Conservation (phyloP, 2,113 vertebrate species). For the Pelusios castaneus region DNA sequence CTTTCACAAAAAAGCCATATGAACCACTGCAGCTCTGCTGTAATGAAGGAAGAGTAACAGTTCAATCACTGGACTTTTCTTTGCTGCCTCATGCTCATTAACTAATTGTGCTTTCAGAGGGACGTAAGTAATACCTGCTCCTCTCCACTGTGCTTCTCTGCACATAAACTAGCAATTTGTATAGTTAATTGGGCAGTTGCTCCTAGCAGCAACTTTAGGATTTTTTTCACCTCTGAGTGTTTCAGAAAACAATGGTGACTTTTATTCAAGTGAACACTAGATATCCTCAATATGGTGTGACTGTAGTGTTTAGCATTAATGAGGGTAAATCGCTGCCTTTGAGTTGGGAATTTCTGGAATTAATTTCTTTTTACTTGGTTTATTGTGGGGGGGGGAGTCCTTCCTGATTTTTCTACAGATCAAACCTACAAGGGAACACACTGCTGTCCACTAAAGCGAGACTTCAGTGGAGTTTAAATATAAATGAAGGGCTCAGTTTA, state of each 20-base stretch:
- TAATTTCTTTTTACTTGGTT: neutral
- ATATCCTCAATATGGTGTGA: neutral
- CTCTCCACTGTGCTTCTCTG: neutral
- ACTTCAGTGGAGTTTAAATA: neutral
- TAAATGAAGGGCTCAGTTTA: rapidly evolving
- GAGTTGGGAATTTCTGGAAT: neutral
- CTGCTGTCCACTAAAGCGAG: neutral
- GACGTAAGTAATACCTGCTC: neutral
- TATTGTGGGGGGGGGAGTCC: neutral
- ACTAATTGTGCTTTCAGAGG: neutral
- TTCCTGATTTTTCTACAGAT: neutral
- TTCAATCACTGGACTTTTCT: neutral
- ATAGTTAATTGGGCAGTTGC: neutral
- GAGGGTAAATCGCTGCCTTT: neutral
- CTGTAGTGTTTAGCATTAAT: neutral
- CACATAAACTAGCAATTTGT: neutral
- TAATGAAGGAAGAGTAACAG: neutral
- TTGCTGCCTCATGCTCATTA: neutral
- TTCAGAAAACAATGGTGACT: neutral
- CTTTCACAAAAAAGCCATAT: neutral
- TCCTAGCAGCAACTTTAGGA: neutral
- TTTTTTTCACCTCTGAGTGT: neutral
- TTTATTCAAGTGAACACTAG: rapidly evolving
- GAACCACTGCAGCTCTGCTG: neutral
- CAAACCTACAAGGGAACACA: neutral